A percentile compares a stretch with the other conserved stretches of the same genome.
Evolutionary conservation across 2,888 invertebrate species (phyloP).

Genomic region (Monochamus alternatus): DNA sequence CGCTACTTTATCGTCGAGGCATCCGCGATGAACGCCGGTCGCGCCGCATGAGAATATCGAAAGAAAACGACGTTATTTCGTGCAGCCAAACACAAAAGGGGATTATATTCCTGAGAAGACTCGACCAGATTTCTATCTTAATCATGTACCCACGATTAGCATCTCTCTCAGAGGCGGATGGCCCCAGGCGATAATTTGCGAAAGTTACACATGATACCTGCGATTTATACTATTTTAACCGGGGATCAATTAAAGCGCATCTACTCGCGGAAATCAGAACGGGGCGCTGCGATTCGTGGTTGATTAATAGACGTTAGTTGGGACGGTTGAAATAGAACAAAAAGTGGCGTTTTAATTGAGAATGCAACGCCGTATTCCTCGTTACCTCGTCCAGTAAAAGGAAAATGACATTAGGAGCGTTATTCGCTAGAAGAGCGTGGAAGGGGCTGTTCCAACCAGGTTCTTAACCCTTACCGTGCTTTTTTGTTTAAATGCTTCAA

Average conservation of each 20-base stretch:
- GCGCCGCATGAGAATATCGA: background rate
- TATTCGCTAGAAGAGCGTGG: background rate
- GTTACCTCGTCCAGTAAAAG: background rate
- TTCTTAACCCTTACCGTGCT: too few relatives aligned
- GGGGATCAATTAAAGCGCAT: background rate
- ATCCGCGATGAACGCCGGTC: background rate
- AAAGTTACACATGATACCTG: slow-evolving; percentile 9
- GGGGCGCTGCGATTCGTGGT: background rate
- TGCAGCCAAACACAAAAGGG: slow-evolving; percentile 19
- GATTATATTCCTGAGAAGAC: slow-evolving; percentile 22
- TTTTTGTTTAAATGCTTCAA: too few relatives aligned
- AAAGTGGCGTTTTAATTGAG: background rate
- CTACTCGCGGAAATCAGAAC: background rate
- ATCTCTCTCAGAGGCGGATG: background rate
- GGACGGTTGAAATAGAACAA: background rate
- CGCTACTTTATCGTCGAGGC: background rate
- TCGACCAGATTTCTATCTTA: slow-evolving; percentile 16
- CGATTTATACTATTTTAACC: slow-evolving; percentile 14
- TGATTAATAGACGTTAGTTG: background rate
- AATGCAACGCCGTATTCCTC: background rate
- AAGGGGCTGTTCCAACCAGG: too few relatives aligned
- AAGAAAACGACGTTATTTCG: slow-evolving; percentile 19
- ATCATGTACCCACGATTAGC: slow-evolving; percentile 20
- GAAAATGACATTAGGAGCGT: background rate
- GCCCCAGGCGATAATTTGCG: slow-evolving; percentile 18